Evolutionary conservation across 2,888 invertebrate species (phyloP).

Genomic region (Sipunculus nudus): DNA sequence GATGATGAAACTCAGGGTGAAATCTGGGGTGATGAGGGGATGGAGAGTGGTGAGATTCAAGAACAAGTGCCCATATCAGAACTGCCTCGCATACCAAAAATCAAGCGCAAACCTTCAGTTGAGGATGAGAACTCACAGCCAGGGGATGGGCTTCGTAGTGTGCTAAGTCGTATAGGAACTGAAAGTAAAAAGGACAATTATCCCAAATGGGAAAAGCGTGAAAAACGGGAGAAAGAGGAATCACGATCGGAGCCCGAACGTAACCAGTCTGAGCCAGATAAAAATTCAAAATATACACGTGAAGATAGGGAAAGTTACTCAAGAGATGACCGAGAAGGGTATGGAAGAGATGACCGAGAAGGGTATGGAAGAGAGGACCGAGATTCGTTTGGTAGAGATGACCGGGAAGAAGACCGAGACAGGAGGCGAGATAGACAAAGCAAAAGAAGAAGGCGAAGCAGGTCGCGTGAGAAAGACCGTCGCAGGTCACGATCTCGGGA

Average conservation of each 20-base stretch:
- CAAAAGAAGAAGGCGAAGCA: constrained; percentile 47
- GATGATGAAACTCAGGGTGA: no score
- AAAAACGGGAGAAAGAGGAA: no score
- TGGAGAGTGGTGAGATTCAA: constrained; percentile 48
- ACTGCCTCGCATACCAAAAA: constrained; percentile 53
- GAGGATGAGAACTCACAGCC: constrained; percentile 39
- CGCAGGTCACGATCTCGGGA: constrained; percentile 23
- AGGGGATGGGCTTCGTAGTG: not conserved
- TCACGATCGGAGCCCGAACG: constrained; percentile 60
- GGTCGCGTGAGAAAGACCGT: constrained; percentile 33
- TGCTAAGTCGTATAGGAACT: constrained; percentile 14
- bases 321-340: constrained; percentile 10
- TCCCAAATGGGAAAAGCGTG: constrained; percentile 29
- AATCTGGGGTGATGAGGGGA: constrained; percentile 31
- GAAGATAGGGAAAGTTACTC: no score
- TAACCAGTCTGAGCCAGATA: constrained; percentile 32
- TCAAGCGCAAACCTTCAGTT: constrained; percentile 54
- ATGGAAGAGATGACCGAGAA: constrained; percentile 22
- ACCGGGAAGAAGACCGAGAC: constrained; percentile 52
- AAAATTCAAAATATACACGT: constrained; percentile 33
- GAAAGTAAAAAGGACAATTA: constrained; percentile 9
- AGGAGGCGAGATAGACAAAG: constrained; percentile 42
- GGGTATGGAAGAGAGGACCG: constrained; percentile 19
- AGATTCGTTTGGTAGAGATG: no score
- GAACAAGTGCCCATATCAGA: constrained; percentile 49